phyloP scores from a whole-genome alignment of 2,797 vertebrate genomes.

The Sarcoramphus papa region DNA sequence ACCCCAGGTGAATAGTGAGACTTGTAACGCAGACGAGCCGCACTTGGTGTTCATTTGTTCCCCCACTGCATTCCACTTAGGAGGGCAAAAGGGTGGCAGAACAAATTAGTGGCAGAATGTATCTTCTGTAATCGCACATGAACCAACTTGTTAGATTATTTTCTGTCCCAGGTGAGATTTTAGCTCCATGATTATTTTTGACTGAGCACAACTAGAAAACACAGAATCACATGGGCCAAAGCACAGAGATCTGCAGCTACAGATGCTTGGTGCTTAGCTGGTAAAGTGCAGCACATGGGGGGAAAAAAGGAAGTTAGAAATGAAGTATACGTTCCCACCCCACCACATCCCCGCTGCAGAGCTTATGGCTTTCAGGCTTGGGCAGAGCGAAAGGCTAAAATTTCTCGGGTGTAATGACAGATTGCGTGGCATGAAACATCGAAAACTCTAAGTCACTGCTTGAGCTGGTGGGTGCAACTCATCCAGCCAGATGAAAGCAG shows the following conservation, averaged over 20 bases:
- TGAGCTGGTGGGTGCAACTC: neutral
- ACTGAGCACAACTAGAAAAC: neutral
- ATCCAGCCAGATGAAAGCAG: slow-evolving; percentile 23
- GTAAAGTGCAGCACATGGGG: neutral
- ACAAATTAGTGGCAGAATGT: neutral
- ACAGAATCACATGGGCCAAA: neutral
- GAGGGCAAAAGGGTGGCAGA: neutral
- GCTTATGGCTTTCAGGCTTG: neutral
- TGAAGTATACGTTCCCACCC: neutral
- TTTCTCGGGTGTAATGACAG: neutral
- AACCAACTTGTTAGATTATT: neutral
- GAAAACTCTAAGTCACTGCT: neutral
- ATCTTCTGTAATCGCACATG: neutral
- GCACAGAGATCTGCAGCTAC: neutral
- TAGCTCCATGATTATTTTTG: neutral
- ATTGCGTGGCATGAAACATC: neutral
- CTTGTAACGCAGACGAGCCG: neutral
- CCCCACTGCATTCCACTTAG: neutral
- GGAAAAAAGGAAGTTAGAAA: neutral
- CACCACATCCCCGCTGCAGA: neutral
- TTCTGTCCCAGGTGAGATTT: neutral
- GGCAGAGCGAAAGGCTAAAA: neutral
- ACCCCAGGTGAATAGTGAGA: rapidly evolving
- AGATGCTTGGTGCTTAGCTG: neutral
- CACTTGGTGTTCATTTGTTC: neutral